These are phyloP conservation scores for Mormyrus lacerda DNA, from an alignment of 2,113 vertebrate genomes.

Conservation along the genomic window DNA sequence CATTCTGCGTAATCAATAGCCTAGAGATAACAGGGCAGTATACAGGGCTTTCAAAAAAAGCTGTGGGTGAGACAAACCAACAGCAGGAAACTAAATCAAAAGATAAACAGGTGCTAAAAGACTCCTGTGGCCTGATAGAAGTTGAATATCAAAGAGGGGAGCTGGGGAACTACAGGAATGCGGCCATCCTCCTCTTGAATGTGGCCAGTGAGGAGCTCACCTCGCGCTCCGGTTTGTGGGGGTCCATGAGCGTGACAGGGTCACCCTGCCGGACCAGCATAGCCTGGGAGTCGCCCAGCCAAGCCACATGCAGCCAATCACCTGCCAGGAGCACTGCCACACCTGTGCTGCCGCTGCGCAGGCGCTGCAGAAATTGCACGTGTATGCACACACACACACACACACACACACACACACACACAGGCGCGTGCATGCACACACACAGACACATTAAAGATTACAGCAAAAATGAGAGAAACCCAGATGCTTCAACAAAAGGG, in stretches of 20 bases:
- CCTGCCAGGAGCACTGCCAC: slow-evolving; percentile 71
- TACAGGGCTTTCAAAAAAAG: not conserved
- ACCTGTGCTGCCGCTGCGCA: slow-evolving; percentile 83
- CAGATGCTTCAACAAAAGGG: not conserved
- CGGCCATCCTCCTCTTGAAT: not conserved
- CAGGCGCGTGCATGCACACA: slow-evolving; percentile 4
- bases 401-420: not conserved
- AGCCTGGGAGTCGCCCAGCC: slow-evolving; percentile 90
- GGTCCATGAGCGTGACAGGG: slow-evolving; percentile 78
- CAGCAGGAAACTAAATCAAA: not conserved
- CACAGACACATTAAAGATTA: not conserved
- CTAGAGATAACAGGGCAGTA: not conserved
- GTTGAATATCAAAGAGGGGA: not conserved
- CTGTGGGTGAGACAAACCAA: not conserved
- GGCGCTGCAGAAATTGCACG: slow-evolving; percentile 54
- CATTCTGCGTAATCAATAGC: not conserved
- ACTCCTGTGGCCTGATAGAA: not conserved
- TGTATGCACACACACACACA: not conserved
- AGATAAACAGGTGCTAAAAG: not conserved
- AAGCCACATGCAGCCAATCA: slow-evolving; percentile 69
- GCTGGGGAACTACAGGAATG: not conserved
- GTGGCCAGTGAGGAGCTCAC: slow-evolving; percentile 44
- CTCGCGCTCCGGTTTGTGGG: slow-evolving; percentile 90
- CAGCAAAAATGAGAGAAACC: not conserved
- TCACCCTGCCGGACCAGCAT: slow-evolving; percentile 73